A percentile compares a stretch with the other conserved stretches of the same genome.
phyloP scores from a whole-genome alignment of 2,888 invertebrate species.

The Himalopsyche tibetana region DNA sequence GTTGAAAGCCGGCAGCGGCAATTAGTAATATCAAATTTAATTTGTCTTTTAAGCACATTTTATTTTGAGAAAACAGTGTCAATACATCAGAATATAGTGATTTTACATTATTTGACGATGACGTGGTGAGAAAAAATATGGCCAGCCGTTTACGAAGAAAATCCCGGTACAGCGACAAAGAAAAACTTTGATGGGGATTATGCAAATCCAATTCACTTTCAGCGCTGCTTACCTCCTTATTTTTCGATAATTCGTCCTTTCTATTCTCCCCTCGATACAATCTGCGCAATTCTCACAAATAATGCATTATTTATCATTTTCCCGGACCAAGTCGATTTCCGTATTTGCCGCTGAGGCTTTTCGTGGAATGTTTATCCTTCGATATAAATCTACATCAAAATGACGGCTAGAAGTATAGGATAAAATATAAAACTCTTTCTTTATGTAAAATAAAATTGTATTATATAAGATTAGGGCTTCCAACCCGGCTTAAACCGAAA shows the following conservation, averaged over 20 bases:
- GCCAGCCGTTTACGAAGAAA: conserved; percentile 5
- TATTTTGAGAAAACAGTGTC: too few species aligned
- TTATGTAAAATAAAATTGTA: too few species aligned
- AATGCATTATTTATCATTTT: conserved; percentile 44
- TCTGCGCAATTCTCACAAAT: conserved; percentile 29
- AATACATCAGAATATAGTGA: too few species aligned
- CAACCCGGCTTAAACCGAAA: too few species aligned
- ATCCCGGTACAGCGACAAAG: not conserved
- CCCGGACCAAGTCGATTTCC: conserved; percentile 9
- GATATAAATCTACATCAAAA: conserved; percentile 4
- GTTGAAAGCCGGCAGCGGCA: too few species aligned
- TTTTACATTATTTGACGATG: too few species aligned
- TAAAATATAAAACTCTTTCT: too few species aligned
- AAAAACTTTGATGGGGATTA: conserved; percentile 29
- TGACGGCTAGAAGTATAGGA: not conserved
- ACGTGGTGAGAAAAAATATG: not conserved
- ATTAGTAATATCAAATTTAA: too few species aligned
- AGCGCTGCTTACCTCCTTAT: conserved; percentile 38
- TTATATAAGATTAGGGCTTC: too few species aligned
- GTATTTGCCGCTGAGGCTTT: not conserved
- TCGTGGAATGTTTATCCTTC: not conserved
- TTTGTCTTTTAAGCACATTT: too few species aligned
- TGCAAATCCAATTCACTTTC: conserved; percentile 17
- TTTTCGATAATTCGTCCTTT: conserved; percentile 37
- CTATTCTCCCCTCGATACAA: conserved; percentile 34